phyloP scores from a whole-genome alignment of 1,140 invertebrate species.

The Eurosta solidaginis region DNA sequence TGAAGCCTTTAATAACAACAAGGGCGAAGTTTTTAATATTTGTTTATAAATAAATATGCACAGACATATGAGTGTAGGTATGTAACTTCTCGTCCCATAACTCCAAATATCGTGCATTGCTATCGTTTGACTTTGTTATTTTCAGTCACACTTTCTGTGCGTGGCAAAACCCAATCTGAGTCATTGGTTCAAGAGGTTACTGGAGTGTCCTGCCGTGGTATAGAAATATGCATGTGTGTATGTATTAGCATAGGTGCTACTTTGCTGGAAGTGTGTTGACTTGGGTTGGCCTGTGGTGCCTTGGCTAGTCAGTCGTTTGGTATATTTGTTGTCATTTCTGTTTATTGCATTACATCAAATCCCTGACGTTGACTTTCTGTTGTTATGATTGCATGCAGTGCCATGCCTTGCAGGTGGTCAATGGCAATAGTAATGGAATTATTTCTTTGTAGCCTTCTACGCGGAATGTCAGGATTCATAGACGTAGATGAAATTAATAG shows the following conservation, averaged over 20 bases:
- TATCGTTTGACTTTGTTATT: slow-evolving; percentile 3
- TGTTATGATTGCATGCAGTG: background rate
- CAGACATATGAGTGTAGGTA: background rate
- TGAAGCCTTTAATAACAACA: background rate
- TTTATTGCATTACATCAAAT: background rate
- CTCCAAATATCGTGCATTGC: background rate
- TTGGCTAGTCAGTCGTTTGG: background rate
- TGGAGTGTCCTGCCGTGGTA: slow-evolving; percentile 29
- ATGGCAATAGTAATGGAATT: slow-evolving; percentile 8
- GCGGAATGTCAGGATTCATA: background rate
- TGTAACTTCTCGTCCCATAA: background rate
- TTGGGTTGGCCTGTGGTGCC: background rate
- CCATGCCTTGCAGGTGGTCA: background rate
- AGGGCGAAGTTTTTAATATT: too few relatives aligned
- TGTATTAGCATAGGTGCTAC: background rate
- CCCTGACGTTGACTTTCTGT: background rate
- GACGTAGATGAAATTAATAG: too few relatives aligned
- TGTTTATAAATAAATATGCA: background rate
- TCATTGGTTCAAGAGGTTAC: slow-evolving; percentile 32
- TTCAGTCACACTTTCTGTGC: background rate
- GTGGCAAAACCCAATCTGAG: background rate
- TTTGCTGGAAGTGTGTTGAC: background rate
- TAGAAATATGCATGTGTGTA: too few relatives aligned
- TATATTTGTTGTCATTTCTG: background rate
- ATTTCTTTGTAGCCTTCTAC: background rate